Percentiles rank a stretch among this genome's conserved stretches.
Conservation (phyloP, 2,113 vertebrate genomes). For the Alectura lathami region DNA sequence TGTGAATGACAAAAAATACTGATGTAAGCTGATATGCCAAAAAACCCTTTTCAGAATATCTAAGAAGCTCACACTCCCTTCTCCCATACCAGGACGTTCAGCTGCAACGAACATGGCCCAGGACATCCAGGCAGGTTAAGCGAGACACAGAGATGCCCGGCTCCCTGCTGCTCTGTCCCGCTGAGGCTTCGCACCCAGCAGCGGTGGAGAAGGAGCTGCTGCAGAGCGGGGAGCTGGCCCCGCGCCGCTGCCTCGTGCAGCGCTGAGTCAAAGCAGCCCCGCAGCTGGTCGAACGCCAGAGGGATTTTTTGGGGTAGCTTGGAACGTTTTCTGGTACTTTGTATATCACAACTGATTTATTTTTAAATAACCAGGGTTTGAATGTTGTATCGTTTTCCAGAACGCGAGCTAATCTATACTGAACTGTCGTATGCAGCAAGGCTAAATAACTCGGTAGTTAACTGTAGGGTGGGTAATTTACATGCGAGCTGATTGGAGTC, state of each 20-base stretch:
- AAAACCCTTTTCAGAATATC: background rate
- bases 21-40: background rate
- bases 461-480: conserved; percentile 40
- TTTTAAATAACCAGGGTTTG: conserved; percentile 26
- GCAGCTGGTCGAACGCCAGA: background rate
- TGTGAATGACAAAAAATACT: conserved; percentile 50
- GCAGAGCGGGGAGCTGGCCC: background rate
- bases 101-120: background rate
- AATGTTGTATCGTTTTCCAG: conserved; percentile 4
- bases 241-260: background rate
- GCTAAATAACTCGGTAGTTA: conserved; percentile 51
- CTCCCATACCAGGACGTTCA: background rate
- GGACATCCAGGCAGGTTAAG: background rate
- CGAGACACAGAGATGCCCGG: background rate
- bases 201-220: background rate
- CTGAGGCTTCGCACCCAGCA: background rate
- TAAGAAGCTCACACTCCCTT: background rate
- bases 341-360: conserved; percentile 36
- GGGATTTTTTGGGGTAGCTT: background rate
- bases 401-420: conserved; percentile 30
- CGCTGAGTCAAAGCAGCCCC: background rate
- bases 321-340: background rate
- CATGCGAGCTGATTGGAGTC: conserved; percentile 44
- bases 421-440: background rate
- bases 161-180: background rate